Conservation (phyloP, 2,888 invertebrate species). For the Cantharis flavilabris region DNA sequence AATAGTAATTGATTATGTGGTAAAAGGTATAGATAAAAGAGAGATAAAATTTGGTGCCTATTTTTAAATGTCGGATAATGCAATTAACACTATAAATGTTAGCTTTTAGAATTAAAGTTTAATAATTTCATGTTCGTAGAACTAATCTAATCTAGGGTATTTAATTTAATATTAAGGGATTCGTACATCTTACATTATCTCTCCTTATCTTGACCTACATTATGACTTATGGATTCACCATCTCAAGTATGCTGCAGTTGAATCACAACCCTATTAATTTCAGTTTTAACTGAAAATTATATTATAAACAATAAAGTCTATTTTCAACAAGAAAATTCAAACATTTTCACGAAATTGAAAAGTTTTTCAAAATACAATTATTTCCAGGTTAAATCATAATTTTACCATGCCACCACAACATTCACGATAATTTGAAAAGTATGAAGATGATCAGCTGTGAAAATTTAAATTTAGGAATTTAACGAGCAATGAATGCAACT, state of each 20-base stretch:
- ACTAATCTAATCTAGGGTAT: background rate
- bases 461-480: background rate
- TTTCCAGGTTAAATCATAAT: background rate
- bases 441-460: background rate
- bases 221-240: background rate
- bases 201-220: background rate
- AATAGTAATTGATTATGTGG: background rate
- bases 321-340: background rate
- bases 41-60: background rate
- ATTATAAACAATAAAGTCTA: background rate
- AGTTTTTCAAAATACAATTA: too few species aligned
- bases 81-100: background rate
- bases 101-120: background rate
- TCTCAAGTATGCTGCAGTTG: background rate
- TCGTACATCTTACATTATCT: background rate
- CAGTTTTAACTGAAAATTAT: background rate
- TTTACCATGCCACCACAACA: background rate
- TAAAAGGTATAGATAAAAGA: background rate
- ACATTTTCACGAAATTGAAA: background rate
- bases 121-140: background rate
- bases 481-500: conserved; percentile 13
- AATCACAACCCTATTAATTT: background rate
- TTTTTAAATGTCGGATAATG: background rate
- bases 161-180: background rate
- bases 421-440: background rate